phyloP scores from a whole-genome alignment of 2,113 vertebrate species.

The Petrocephalus microphthalmus region DNA sequence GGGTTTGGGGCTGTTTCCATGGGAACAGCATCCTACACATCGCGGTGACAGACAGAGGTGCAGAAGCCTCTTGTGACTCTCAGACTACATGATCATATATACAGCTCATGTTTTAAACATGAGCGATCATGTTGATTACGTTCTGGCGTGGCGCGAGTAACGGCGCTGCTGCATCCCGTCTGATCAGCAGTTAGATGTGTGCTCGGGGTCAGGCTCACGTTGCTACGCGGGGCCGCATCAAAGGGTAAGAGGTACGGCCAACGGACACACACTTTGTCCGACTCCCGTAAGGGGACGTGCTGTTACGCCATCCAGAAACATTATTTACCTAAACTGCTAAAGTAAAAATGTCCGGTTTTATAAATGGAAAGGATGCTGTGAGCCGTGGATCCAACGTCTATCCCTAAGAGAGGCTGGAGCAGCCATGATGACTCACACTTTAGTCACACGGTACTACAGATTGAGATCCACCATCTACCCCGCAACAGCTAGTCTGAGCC shows the following conservation, averaged over 20 bases:
- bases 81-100: not conserved
- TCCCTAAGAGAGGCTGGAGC: not conserved
- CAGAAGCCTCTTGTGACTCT: not conserved
- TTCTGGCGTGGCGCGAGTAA: not conserved
- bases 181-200: not conserved
- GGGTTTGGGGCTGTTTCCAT: conserved; percentile 9
- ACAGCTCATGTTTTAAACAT: not conserved
- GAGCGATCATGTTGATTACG: not conserved
- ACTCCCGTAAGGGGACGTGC: not conserved
- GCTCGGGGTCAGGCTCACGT: not conserved
- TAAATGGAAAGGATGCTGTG: not conserved
- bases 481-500: not conserved
- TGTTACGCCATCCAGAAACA: not conserved
- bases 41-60: not conserved
- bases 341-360: not conserved
- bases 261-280: not conserved
- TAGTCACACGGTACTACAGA: not conserved
- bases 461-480: not conserved
- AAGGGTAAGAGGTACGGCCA: not conserved
- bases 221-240: not conserved
- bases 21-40: conserved; percentile 1
- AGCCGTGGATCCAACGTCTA: not conserved
- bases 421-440: not conserved
- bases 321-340: not conserved
- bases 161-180: not conserved